Evolutionary conservation across 2,888 invertebrate species (phyloP).

Genomic region (Hirtodrosophila cameraria): DNA sequence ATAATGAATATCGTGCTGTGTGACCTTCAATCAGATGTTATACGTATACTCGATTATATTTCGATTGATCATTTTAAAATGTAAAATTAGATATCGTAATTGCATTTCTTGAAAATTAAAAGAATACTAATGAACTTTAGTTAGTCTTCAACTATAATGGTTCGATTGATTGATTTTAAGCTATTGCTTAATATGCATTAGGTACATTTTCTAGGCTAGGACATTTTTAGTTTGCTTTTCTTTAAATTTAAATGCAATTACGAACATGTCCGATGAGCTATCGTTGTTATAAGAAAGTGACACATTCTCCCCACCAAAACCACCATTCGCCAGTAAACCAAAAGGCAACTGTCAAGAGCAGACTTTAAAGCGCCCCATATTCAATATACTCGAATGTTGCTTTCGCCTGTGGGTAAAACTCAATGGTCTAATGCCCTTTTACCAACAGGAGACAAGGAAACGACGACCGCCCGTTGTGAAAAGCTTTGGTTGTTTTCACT

Average conservation of each 20-base stretch:
- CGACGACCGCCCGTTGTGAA: constrained; percentile 36
- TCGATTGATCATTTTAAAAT: too few species aligned
- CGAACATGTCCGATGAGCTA: constrained; percentile 17
- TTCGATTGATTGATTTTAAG: not conserved
- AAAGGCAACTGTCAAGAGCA: constrained; percentile 36
- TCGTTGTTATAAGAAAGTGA: constrained; percentile 37
- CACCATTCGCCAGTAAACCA: not conserved
- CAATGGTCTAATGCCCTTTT: constrained; percentile 21
- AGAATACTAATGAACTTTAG: too few species aligned
- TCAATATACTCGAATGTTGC: constrained; percentile 2
- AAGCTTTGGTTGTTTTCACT: constrained; percentile 31
- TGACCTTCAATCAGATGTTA: too few species aligned
- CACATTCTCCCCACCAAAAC: constrained; percentile 4
- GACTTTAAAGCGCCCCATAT: constrained; percentile 36
- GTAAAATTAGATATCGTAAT: too few species aligned
- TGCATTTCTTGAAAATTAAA: too few species aligned
- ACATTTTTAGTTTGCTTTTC: constrained; percentile 38
- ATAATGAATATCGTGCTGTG: too few species aligned
- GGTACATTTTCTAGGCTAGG: constrained; percentile 1
- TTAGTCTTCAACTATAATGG: not conserved
- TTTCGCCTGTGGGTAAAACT: constrained; percentile 17
- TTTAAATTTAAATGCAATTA: constrained; percentile 56
- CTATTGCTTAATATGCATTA: not conserved
- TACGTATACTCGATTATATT: too few species aligned
- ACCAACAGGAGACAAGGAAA: constrained; percentile 9